phyloP scores from a whole-genome alignment of 2,888 invertebrate species.

The Cremastinae sp. region DNA sequence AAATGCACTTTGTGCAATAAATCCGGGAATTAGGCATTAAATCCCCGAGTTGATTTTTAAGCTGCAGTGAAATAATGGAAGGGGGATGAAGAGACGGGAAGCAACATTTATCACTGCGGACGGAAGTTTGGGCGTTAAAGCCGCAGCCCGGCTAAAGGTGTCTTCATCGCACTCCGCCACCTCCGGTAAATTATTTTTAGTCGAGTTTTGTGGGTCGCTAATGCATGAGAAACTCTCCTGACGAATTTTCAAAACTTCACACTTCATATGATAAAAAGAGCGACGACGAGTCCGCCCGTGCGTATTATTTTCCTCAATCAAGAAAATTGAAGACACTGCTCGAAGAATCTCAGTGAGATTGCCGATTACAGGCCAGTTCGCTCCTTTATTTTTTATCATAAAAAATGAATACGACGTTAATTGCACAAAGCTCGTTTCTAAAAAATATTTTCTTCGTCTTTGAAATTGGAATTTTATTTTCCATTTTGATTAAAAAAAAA shows the following conservation, averaged over 20 bases:
- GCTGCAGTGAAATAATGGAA: not conserved
- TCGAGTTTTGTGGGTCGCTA: constrained; percentile 64
- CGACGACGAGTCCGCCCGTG: not conserved
- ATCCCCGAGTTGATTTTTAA: not conserved
- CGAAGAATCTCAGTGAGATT: not conserved
- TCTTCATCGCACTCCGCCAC: constrained; percentile 28
- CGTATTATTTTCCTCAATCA: not conserved
- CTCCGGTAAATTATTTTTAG: constrained; percentile 63
- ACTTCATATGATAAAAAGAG: constrained; percentile 1
- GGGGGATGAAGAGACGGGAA: constrained; percentile 17
- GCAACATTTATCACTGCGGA: constrained; percentile 7
- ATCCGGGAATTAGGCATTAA: constrained; percentile 68
- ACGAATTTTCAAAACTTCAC: constrained; percentile 9
- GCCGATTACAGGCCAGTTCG: constrained; percentile 16
- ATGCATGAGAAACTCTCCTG: constrained; percentile 11
- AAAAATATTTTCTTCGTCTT: not conserved
- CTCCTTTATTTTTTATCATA: not conserved
- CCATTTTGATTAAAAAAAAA: too few species aligned
- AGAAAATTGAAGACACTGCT: constrained; percentile 18
- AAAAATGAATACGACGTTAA: constrained; percentile 15
- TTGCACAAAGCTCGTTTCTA: constrained; percentile 3
- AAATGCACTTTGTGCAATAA: constrained; percentile 79
- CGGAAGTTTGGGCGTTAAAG: constrained; percentile 25
- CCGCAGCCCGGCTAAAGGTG: constrained; percentile 17
- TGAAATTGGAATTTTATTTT: not conserved